A percentile compares a stretch with the other conserved stretches of the same genome.
Conservation (phyloP, 2,888 invertebrate genomes). For the Macrosiphum euphorbiae region DNA sequence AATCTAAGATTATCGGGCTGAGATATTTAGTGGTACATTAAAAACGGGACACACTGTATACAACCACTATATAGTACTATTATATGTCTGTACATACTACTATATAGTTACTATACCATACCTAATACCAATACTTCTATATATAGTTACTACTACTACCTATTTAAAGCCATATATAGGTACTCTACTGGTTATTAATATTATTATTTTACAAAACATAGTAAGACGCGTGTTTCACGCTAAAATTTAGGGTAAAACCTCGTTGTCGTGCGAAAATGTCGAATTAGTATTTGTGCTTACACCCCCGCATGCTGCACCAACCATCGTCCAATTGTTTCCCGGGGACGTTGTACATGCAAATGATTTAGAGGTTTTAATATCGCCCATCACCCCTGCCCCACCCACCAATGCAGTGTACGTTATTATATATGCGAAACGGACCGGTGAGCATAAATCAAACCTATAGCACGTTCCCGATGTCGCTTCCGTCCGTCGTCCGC, state of each 20-base stretch:
- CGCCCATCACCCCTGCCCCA: background rate
- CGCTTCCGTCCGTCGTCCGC: constrained; percentile 59
- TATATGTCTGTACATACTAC: background rate
- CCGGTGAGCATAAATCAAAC: constrained; percentile 61
- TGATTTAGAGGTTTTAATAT: constrained; percentile 64
- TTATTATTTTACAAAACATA: background rate
- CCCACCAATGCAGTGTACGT: background rate
- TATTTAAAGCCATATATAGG: background rate
- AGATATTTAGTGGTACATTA: too few species aligned
- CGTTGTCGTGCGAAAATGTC: constrained; percentile 23
- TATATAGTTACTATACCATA: background rate
- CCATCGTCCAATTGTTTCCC: constrained; percentile 51
- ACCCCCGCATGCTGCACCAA: background rate
- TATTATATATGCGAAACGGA: constrained; percentile 51
- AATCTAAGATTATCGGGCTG: too few species aligned
- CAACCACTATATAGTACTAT: background rate
- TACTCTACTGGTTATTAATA: background rate
- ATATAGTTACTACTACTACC: background rate
- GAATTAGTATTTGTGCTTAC: constrained; percentile 46
- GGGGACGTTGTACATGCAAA: constrained; percentile 53
- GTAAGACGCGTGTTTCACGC: background rate
- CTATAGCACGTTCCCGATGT: constrained; percentile 62
- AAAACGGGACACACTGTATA: too few species aligned
- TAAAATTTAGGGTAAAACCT: constrained; percentile 16
- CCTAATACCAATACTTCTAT: background rate